Evolutionary conservation across 1,140 invertebrate genomes (phyloP).

Genomic region (Zaprionus tsacasi): DNA sequence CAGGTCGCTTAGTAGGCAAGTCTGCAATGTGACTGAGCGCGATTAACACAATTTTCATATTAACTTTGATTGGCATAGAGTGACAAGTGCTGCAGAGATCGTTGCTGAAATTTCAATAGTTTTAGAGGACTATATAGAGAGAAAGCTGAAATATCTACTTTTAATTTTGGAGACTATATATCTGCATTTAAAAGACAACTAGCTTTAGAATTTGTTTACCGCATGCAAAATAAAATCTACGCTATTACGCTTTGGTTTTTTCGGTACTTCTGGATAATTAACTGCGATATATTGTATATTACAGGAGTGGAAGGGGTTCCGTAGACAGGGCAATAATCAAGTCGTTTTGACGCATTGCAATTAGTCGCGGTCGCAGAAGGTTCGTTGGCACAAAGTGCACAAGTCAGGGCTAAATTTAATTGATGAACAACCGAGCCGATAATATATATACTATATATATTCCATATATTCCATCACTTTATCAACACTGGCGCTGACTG

Average conservation of each 20-base stretch:
- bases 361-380: slow-evolving; percentile 11
- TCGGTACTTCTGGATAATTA: not conserved
- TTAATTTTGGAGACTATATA: too few species aligned
- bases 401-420: slow-evolving; percentile 8
- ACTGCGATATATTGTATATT: not conserved
- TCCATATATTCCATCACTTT: not conserved
- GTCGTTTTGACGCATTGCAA: slow-evolving; percentile 16
- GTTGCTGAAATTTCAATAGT: not conserved
- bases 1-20: not conserved
- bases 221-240: not conserved
- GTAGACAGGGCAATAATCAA: not conserved
- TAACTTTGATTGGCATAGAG: slow-evolving; percentile 4
- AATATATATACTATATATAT: slow-evolving; percentile 3
- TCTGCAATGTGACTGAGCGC: not conserved
- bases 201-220: not conserved
- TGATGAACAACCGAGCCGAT: slow-evolving; percentile 17
- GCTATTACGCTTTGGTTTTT: not conserved
- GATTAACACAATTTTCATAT: slow-evolving; percentile 8
- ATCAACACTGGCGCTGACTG: not conserved
- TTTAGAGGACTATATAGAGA: not conserved
- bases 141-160: not conserved
- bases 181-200: not conserved
- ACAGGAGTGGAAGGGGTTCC: not conserved
- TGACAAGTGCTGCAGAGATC: not conserved
- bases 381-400: slow-evolving; percentile 15